Evolutionary conservation across 2,113 vertebrate species (phyloP).

Genomic region (Euleptes europaea): DNA sequence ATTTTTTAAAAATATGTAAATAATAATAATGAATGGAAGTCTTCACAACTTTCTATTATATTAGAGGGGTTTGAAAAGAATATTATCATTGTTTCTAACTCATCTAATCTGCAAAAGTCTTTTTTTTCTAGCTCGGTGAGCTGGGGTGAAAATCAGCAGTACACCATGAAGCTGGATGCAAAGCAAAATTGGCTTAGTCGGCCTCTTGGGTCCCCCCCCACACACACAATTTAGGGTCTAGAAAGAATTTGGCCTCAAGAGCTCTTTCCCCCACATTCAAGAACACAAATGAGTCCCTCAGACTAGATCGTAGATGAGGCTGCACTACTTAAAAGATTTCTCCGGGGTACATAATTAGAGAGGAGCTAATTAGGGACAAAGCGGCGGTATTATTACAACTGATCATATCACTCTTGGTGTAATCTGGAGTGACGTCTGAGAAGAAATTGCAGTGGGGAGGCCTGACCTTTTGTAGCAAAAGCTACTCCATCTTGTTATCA

Average conservation of each 20-base stretch:
- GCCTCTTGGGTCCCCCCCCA: neutral
- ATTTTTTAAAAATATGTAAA: no score
- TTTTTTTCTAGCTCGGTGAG: neutral
- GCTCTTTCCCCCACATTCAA: slow-evolving; percentile 29
- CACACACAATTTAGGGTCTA: slow-evolving; percentile 21
- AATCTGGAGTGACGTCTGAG: slow-evolving; percentile 56
- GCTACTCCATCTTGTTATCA: fast-evolving
- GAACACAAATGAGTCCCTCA: slow-evolving; percentile 55
- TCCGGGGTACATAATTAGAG: slow-evolving; percentile 63
- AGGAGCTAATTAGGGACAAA: slow-evolving; percentile 65
- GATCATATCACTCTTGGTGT: slow-evolving; percentile 62
- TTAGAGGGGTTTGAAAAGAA: no score
- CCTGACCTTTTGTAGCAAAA: neutral
- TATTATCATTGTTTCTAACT: neutral
- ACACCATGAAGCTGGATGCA: fast-evolving
- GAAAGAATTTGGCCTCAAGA: slow-evolving; percentile 52
- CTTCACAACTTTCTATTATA: no score
- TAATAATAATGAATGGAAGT: no score
- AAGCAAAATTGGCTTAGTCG: fast-evolving
- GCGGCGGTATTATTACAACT: slow-evolving; percentile 59
- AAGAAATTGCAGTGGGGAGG: neutral
- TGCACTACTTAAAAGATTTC: slow-evolving; percentile 66
- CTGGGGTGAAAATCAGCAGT: neutral
- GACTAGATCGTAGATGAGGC: slow-evolving; percentile 16
- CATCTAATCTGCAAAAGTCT: neutral